phyloP scores from a whole-genome alignment of 2,888 invertebrate genomes.

The Mythimna vitellina region DNA sequence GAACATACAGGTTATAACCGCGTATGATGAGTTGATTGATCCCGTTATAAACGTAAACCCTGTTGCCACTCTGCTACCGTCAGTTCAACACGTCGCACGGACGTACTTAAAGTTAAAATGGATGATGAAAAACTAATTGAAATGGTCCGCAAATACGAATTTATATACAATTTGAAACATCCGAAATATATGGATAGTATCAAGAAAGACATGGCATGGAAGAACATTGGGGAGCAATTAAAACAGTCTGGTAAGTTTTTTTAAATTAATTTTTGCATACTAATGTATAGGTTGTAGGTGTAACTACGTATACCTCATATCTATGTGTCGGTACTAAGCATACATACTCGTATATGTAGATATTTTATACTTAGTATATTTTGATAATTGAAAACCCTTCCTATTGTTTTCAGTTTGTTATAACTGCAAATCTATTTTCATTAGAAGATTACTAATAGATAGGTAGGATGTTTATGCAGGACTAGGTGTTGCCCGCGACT shows the following conservation, averaged over 20 bases:
- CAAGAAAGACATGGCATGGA: conserved; percentile 1
- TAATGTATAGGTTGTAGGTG: neutral
- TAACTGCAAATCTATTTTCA: too few species aligned
- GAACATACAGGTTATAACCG: neutral
- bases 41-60: neutral
- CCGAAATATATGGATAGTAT: conserved; percentile 1
- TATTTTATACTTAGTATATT: neutral
- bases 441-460: too few species aligned
- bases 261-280: neutral
- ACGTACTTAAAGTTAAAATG: neutral
- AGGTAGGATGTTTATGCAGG: too few species aligned
- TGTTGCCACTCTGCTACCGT: neutral
- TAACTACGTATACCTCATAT: too few species aligned
- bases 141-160: neutral
- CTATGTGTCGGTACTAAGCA: neutral
- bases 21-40: conserved; percentile 1
- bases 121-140: conserved; percentile 6
- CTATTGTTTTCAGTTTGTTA: too few species aligned
- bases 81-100: neutral
- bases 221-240: neutral
- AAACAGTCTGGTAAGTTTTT: neutral
- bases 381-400: neutral
- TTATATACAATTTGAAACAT: conserved; percentile 6
- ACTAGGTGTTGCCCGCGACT: too few species aligned
- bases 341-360: neutral